Evolutionary conservation across 2,888 invertebrate genomes (phyloP).

Genomic region (Labia minor): DNA sequence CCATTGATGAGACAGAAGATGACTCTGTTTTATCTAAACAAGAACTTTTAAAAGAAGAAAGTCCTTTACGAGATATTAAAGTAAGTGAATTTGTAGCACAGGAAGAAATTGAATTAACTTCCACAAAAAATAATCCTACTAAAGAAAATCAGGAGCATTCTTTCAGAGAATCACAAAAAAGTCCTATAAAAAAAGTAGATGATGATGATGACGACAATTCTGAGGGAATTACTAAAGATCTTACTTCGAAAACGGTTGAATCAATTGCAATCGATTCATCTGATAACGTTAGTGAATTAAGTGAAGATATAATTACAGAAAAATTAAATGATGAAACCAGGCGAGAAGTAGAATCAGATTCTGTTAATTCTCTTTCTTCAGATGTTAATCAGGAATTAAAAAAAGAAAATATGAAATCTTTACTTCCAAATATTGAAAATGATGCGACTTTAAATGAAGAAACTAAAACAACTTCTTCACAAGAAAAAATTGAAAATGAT

Average conservation of each 20-base stretch:
- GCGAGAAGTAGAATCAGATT: neutral
- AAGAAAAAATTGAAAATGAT: no score
- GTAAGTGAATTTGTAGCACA: neutral
- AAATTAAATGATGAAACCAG: neutral
- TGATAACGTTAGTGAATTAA: neutral
- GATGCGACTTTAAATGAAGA: no score
- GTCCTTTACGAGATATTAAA: neutral
- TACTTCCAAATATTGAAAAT: constrained; percentile 2
- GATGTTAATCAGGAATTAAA: neutral
- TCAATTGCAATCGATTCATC: no score
- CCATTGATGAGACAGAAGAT: constrained; percentile 14
- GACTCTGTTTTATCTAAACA: neutral
- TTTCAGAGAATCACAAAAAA: constrained; percentile 16
- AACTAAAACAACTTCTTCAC: no score
- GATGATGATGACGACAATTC: constrained; percentile 18
- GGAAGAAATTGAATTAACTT: neutral
- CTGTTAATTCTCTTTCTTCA: neutral
- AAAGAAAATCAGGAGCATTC: no score
- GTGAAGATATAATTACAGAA: constrained; percentile 15
- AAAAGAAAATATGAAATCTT: neutral
- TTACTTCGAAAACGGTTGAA: neutral
- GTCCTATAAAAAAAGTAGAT: neutral
- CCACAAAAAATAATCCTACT: neutral
- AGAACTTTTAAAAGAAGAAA: neutral
- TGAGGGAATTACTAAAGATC: constrained; percentile 21